A percentile compares a stretch with the other conserved stretches of the same genome.
Evolutionary conservation across 2,888 invertebrate species (phyloP).

Genomic region (Elegia similella): DNA sequence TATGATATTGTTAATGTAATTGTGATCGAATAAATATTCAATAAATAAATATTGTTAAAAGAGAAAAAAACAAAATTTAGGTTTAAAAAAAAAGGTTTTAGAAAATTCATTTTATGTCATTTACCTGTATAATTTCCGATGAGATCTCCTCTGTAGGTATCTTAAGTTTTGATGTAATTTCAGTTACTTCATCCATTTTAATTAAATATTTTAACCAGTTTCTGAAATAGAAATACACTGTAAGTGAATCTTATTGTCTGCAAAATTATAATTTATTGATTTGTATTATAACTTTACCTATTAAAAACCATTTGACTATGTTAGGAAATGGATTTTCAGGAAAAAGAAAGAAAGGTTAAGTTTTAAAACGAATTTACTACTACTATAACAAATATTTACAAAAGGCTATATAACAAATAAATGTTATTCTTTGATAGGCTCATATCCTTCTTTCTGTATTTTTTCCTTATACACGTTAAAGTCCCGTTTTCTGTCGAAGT

Average conservation of each 20-base stretch:
- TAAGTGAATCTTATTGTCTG: background rate
- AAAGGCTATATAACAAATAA: conserved; percentile 40
- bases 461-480: conserved; percentile 94
- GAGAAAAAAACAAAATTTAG: no score
- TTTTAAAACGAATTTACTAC: conserved; percentile 66
- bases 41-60: no score
- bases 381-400: conserved; percentile 68
- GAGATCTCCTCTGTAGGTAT: conserved; percentile 40
- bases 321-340: background rate
- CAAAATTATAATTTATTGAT: background rate
- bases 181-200: conserved; percentile 40
- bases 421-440: conserved; percentile 84
- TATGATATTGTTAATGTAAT: no score
- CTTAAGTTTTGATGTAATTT: conserved; percentile 33
- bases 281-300: conserved; percentile 2
- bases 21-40: no score
- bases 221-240: background rate
- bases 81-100: no score
- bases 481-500: conserved; percentile 95
- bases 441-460: conserved; percentile 92
- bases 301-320: background rate
- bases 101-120: background rate
- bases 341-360: conserved; percentile 51
- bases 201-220: background rate
- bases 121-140: conserved; percentile 52